Conservation (phyloP, 2,797 vertebrate species). For the Urocyon cinereoargenteus region DNA sequence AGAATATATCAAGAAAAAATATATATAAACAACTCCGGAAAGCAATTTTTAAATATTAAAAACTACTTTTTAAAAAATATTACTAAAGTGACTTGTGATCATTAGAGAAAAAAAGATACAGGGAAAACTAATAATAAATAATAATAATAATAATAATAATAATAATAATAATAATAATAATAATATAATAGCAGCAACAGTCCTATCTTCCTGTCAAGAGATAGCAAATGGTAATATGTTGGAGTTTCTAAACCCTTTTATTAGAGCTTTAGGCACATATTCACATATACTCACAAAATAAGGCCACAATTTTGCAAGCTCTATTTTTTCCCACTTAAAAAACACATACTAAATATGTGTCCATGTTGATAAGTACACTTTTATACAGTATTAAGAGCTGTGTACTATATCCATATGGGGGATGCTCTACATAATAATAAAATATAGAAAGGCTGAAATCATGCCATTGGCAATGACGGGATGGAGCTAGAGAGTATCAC, state of each 20-base stretch:
- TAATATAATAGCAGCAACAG: neutral
- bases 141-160: neutral
- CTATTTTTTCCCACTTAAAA: neutral
- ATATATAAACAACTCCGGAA: neutral
- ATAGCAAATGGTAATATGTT: neutral
- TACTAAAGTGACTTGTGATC: neutral
- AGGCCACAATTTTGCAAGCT: neutral
- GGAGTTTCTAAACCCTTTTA: neutral
- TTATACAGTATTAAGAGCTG: neutral
- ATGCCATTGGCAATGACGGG: neutral
- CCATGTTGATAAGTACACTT: neutral
- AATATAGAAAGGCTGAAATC: neutral
- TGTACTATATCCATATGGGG: neutral
- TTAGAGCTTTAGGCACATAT: neutral
- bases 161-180: neutral
- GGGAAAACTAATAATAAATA: neutral
- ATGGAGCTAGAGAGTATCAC: neutral
- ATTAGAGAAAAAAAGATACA: neutral
- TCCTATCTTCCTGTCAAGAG: neutral
- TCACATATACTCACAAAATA: neutral
- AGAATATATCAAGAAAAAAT: neutral
- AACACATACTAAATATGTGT: neutral
- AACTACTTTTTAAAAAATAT: neutral
- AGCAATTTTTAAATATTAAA: constrained; percentile 21
- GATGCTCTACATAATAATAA: neutral